phyloP scores from a whole-genome alignment of 2,888 invertebrate species.

The Spialia ferax region DNA sequence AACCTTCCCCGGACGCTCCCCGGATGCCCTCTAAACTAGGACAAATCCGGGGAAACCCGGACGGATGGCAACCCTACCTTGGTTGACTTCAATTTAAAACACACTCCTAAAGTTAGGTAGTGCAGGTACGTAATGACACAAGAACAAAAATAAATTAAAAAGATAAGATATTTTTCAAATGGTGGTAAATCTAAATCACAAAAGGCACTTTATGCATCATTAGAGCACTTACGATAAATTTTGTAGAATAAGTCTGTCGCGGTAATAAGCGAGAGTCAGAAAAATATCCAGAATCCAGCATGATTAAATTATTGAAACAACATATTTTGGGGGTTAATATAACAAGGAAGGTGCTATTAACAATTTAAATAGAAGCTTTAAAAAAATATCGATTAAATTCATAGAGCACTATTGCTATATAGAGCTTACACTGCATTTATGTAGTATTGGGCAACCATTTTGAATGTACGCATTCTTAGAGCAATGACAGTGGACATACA shows the following conservation, averaged over 20 bases:
- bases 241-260: neutral
- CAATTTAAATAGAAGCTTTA: neutral
- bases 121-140: too few relatives aligned
- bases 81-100: too few relatives aligned
- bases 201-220: conserved; percentile 19
- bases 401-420: conserved; percentile 26
- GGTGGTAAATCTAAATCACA: conserved; percentile 21
- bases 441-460: conserved; percentile 47
- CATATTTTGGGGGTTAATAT: neutral
- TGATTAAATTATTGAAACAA: neutral
- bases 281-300: neutral
- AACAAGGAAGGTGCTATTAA: too few relatives aligned
- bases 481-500: conserved; percentile 66
- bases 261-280: neutral
- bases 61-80: too few relatives aligned
- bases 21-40: too few relatives aligned
- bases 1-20: too few relatives aligned
- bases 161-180: too few relatives aligned
- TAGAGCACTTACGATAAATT: conserved; percentile 28
- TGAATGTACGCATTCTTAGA: conserved; percentile 63
- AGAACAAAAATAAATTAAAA: neutral
- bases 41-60: too few relatives aligned
- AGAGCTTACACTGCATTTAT: conserved; percentile 12
- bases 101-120: too few relatives aligned
- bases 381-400: neutral